Base-by-base conservation (phyloP, 2,888 invertebrate genomes). In the Escarpia spicata region DNA sequence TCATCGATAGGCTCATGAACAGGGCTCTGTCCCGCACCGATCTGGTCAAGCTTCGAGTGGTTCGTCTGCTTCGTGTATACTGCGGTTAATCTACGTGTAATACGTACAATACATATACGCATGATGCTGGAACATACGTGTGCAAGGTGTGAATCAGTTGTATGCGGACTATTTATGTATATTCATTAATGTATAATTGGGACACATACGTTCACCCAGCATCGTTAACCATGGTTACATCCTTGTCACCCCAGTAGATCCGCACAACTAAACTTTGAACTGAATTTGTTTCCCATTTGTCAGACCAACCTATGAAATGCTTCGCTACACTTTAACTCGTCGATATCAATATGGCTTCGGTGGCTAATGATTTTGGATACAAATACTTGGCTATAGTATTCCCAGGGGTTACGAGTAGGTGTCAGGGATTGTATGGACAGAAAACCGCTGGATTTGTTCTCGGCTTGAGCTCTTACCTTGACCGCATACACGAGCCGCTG, bases 1-100 rank as follows among this genome's bases (percentile, higher is more conserved):
- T 75, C 75, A 26, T 75, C 26, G 75, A 75, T 26, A 75, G 19
- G 4, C 75, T 75, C 26, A 26, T 26, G 75, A 6, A 75, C 26
- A 4, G 75, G 75, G 75, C 75, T 75, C n/a, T 75, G 75, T 75
- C 75, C 75, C 75, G 15, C 75, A 26, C 19, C 19, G 75, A 75
- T 75, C 75, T 75, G 75, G 75, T 75, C 75, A 75, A 75, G 75
- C 75, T 75, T 75, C 75, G n/a, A 75, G 75, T 75, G 26, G 75
- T 75, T 75, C 75, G 75, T 75, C 75, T 75, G 75, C 75, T n/a
- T 75, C 19, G 75, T 75, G 19, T 26, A 26, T 75, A 26, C 0
- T 75, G 75, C 19, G 75, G 26, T 26, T 75, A 26, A 6, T 75
- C n/a, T 52, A 52, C 52, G 52, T 52, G 52, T 52, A 52, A 15